These are phyloP conservation scores for Lathamus discolor DNA, from an alignment of 2,113 vertebrate species.

Conservation along the genomic window DNA sequence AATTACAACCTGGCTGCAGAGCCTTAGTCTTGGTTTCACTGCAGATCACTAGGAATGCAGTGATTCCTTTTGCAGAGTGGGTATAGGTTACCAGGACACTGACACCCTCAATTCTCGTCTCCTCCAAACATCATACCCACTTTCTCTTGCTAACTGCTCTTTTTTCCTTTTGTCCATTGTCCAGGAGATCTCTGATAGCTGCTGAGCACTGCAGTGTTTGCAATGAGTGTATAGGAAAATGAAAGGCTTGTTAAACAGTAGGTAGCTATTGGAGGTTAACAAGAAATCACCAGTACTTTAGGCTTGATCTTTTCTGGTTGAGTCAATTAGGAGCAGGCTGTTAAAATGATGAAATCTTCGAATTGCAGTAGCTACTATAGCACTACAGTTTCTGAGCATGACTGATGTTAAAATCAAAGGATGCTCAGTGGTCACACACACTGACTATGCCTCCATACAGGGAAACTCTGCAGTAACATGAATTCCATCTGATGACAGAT, in stretches of 20 bases:
- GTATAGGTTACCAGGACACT: rapidly evolving
- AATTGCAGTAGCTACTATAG: background rate
- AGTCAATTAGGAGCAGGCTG: background rate
- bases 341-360: background rate
- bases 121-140: background rate
- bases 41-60: background rate
- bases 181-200: background rate
- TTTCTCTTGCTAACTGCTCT: background rate
- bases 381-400: background rate
- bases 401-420: too few relatives aligned
- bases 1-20: background rate
- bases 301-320: background rate
- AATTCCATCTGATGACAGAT: background rate
- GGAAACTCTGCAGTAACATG: background rate
- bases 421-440: background rate
- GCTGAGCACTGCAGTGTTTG: background rate
- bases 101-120: background rate
- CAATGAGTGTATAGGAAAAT: background rate
- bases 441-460: background rate
- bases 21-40: background rate
- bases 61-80: background rate
- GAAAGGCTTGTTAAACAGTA: background rate
- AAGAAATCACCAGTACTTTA: background rate
- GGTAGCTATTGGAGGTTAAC: background rate
- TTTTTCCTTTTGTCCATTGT: background rate